Conservation (phyloP, 1,140 invertebrate species). For the Sesamia nonagrioides region DNA sequence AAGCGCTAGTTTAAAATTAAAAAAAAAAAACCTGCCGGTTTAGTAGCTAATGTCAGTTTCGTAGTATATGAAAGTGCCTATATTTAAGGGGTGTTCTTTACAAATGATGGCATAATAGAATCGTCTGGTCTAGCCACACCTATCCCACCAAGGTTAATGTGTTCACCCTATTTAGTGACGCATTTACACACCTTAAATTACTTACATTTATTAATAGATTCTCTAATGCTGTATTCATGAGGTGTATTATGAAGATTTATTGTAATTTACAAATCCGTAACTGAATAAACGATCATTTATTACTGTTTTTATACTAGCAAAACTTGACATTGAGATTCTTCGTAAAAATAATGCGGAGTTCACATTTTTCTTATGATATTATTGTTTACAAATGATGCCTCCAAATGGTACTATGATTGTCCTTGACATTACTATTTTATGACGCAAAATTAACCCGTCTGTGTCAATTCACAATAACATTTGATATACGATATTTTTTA, state of each 20-base stretch:
- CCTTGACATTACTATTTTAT: background rate
- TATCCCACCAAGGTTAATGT: constrained; percentile 41
- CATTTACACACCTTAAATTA: constrained; percentile 26
- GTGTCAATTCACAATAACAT: background rate
- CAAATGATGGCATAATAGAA: constrained; percentile 26
- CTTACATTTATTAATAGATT: background rate
- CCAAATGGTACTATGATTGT: background rate
- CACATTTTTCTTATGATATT: background rate
- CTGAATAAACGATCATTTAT: background rate
- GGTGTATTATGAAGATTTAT: background rate
- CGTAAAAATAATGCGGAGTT: background rate
- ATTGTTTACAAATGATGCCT: background rate
- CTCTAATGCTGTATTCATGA: background rate
- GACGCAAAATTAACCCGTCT: background rate
- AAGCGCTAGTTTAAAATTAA: no score
- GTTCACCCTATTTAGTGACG: constrained; percentile 47
- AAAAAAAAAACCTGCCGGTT: no score
- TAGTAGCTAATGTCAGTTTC: background rate
- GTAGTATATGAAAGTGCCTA: constrained; percentile 1
- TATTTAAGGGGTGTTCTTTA: constrained; percentile 35
- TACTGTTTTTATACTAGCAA: background rate
- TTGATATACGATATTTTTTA: background rate
- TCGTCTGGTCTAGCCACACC: constrained; percentile 45
- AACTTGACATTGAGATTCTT: constrained; percentile 28
- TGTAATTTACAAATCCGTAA: constrained; percentile 19